Conservation (phyloP, 2,113 vertebrate genomes). For the Rhinoderma darwinii region DNA sequence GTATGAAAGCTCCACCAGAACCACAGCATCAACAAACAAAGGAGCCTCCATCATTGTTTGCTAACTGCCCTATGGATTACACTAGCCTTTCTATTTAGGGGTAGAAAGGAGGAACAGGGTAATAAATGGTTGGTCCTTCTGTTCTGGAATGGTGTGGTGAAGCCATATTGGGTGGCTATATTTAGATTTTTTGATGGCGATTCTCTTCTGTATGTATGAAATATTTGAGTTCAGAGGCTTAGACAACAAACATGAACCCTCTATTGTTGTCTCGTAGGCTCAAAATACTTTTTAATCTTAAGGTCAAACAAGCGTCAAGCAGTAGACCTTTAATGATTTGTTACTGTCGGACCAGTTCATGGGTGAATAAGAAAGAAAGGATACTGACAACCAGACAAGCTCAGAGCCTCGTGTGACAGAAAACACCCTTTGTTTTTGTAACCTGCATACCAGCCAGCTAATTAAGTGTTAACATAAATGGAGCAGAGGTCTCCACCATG, state of each 20-base stretch:
- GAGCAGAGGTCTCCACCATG: background rate
- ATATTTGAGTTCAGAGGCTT: background rate
- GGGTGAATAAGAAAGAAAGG: background rate
- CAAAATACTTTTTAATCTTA: background rate
- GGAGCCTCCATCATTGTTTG: background rate
- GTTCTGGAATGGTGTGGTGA: background rate
- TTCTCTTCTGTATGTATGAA: background rate
- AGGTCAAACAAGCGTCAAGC: background rate
- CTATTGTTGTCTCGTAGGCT: background rate
- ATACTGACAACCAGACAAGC: background rate
- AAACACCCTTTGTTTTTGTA: conserved; percentile 24
- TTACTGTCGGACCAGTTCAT: background rate
- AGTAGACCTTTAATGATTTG: background rate
- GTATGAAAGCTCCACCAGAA: background rate
- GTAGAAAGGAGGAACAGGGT: background rate
- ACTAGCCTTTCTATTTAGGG: background rate
- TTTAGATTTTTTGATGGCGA: background rate
- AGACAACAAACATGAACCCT: background rate
- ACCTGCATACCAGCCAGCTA: conserved; percentile 5
- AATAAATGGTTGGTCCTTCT: background rate
- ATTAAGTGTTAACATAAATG: conserved; percentile 12
- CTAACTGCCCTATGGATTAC: background rate
- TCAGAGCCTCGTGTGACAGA: background rate
- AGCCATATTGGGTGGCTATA: background rate
- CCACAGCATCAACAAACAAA: background rate